Percentiles rank a stretch among this genome's conserved stretches.
Evolutionary conservation across 1,140 invertebrate genomes (phyloP).

Genomic region (Neelides sp.): DNA sequence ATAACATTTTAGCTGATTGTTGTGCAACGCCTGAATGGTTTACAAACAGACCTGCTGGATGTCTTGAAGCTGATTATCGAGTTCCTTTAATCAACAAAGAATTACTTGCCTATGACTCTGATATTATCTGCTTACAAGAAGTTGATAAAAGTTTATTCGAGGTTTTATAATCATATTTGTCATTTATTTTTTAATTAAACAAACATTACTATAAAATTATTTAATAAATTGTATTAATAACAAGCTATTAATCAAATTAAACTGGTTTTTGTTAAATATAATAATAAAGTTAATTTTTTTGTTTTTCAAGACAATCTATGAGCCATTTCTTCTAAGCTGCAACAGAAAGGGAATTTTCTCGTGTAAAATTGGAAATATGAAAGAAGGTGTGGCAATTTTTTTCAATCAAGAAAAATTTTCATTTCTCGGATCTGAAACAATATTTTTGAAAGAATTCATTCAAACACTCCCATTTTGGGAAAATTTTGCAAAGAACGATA

Average conservation of each 20-base stretch:
- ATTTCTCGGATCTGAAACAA: constrained; percentile 37
- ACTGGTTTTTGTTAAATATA: not conserved
- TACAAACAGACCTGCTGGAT: constrained; percentile 64
- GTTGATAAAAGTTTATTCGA: constrained; percentile 53
- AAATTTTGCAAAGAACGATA: constrained; percentile 45
- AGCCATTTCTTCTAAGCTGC: constrained; percentile 43
- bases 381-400: constrained; percentile 70
- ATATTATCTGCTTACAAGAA: constrained; percentile 85
- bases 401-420: constrained; percentile 39
- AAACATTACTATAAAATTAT: not conserved
- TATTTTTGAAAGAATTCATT: constrained; percentile 47
- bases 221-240: not conserved
- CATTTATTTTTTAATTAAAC: not conserved
- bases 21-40: constrained; percentile 52
- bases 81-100: constrained; percentile 25
- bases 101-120: constrained; percentile 54
- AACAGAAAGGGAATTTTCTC: constrained; percentile 49
- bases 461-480: constrained; percentile 41
- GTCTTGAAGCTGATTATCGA: constrained; percentile 68
- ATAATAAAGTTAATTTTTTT: constrained; percentile 1
- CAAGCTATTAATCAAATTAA: not conserved
- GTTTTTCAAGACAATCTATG: constrained; percentile 60
- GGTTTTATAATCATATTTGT: too few species aligned
- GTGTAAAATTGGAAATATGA: constrained; percentile 56
- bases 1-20: constrained; percentile 76